Conservation (phyloP, 2,888 invertebrate genomes). For the Omphaloscelis lunosa region DNA sequence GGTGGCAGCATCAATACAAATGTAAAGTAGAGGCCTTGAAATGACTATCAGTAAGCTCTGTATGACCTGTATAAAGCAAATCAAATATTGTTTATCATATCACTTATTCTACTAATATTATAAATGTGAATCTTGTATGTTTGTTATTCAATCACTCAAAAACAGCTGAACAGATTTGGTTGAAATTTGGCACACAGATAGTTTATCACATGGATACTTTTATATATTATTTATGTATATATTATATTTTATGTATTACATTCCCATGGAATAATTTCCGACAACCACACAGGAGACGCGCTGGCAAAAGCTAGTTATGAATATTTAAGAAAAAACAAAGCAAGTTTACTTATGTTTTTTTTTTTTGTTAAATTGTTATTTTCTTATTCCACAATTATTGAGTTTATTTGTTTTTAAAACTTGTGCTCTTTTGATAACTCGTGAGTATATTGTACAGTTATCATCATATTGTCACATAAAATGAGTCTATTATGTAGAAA, state of each 20-base stretch:
- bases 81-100: not conserved
- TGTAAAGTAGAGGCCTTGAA: conserved; percentile 47
- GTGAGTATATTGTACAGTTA: conserved; percentile 5
- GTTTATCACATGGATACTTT: not conserved
- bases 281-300: no score
- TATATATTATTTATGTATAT: no score
- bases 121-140: not conserved
- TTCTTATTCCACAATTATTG: not conserved
- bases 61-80: conserved; percentile 24
- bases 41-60: conserved; percentile 12
- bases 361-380: not conserved
- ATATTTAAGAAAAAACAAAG: conserved; percentile 4
- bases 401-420: not conserved
- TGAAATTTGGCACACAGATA: not conserved
- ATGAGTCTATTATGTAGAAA: not conserved
- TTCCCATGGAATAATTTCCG: no score
- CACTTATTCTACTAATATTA: not conserved
- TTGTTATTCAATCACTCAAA: not conserved
- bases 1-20: conserved; percentile 34
- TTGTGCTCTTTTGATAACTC: not conserved
- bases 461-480: not conserved
- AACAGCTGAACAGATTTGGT: not conserved
- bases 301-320: no score
- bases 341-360: not conserved
- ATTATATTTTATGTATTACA: not conserved